Percentiles rank a stretch among this genome's conserved stretches.
Conservation (phyloP, 2,113 vertebrate genomes). For the Melierax canorus region DNA sequence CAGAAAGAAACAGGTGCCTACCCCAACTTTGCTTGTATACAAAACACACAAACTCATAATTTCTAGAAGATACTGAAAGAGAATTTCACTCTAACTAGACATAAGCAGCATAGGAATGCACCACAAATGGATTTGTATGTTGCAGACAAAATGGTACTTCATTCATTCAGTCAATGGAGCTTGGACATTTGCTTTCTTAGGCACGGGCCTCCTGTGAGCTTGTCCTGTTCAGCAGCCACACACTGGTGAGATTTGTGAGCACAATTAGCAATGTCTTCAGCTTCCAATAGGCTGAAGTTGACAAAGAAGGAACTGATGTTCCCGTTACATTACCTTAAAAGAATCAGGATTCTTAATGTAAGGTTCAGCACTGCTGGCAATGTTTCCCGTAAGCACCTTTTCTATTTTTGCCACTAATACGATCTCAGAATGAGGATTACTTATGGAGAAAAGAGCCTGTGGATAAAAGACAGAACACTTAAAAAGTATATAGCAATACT, state of each 20-base stretch:
- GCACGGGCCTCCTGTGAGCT: neutral
- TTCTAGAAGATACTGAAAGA: neutral
- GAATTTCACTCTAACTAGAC: neutral
- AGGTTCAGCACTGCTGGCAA: conserved; percentile 87
- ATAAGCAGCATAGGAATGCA: neutral
- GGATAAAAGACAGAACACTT: neutral
- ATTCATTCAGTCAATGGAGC: neutral
- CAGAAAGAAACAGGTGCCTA: neutral
- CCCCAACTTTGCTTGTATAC: fast-evolving
- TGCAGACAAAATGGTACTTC: neutral
- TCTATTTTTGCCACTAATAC: conserved; percentile 93
- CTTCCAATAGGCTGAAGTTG: neutral
- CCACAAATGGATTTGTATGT: fast-evolving
- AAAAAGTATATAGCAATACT: neutral
- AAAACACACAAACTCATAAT: neutral
- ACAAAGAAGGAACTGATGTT: neutral
- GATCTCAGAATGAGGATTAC: conserved; percentile 91
- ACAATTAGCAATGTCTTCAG: neutral
- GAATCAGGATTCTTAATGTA: conserved; percentile 97
- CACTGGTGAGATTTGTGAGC: neutral
- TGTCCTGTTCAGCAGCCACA: neutral
- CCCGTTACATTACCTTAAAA: conserved; percentile 82
- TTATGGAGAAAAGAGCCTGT: conserved; percentile 94
- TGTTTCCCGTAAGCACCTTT: conserved; percentile 95
- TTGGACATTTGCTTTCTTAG: neutral